Conservation (phyloP, 1,140 invertebrate species). For the Drusus annulatus region DNA sequence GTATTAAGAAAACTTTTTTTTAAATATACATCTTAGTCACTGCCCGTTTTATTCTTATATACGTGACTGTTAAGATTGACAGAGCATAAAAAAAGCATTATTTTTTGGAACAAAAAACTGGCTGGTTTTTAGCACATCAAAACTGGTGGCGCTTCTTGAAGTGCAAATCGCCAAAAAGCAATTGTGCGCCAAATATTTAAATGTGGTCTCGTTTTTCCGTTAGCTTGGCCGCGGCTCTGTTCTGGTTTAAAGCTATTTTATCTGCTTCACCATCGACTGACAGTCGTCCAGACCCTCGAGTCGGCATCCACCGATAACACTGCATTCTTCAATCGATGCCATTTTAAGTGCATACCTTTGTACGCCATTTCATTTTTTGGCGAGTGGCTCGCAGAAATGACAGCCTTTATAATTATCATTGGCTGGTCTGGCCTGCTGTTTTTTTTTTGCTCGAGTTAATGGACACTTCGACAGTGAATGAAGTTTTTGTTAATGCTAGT, state of each 20-base stretch:
- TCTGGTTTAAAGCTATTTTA: conserved; percentile 21
- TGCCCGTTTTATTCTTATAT: no score
- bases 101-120: no score
- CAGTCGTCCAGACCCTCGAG: conserved; percentile 3
- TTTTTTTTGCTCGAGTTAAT: no score
- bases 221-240: background rate
- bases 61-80: no score
- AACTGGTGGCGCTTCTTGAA: conserved; percentile 5
- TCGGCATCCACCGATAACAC: background rate
- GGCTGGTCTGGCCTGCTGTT: no score
- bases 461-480: no score
- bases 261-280: background rate
- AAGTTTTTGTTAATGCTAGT: no score
- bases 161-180: background rate
- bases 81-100: no score
- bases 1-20: no score
- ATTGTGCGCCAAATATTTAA: background rate
- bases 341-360: conserved; percentile 28
- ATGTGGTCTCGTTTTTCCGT: background rate
- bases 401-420: no score
- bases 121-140: background rate
- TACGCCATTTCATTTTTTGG: background rate
- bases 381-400: no score
- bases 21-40: no score
- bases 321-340: conserved; percentile 4